Percentiles rank a stretch among this genome's conserved stretches.
phyloP scores from a whole-genome alignment of 2,888 invertebrate species.

The Aphodius granarius region DNA sequence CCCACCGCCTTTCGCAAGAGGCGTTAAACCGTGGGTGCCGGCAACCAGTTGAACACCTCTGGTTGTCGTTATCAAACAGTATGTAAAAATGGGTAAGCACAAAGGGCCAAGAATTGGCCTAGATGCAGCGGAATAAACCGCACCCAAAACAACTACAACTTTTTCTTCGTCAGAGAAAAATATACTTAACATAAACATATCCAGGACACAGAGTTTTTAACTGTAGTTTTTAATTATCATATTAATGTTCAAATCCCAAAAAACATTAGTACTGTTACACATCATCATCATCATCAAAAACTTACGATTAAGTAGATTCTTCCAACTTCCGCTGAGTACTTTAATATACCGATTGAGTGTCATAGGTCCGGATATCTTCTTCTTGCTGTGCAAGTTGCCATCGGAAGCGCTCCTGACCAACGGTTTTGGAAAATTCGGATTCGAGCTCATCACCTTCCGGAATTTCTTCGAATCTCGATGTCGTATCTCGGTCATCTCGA shows the following conservation, averaged over 20 bases:
- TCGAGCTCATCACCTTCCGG: conserved; percentile 52
- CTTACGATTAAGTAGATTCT: conserved; percentile 78
- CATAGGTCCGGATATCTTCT: conserved; percentile 47
- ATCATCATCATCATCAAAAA: conserved; percentile 39
- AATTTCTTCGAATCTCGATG: conserved; percentile 32
- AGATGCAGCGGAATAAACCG: no score
- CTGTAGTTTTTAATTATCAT: not conserved
- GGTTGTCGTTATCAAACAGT: no score
- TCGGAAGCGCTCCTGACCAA: conserved; percentile 72
- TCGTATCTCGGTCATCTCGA: conserved; percentile 38
- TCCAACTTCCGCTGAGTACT: conserved; percentile 78
- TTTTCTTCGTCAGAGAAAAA: no score
- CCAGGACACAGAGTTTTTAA: no score
- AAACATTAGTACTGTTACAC: not conserved
- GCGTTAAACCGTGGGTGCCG: no score
- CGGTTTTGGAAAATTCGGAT: conserved; percentile 47
- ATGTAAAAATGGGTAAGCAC: no score
- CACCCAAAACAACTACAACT: no score
- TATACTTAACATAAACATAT: no score
- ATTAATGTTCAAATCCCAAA: not conserved
- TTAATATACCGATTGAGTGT: conserved; percentile 69
- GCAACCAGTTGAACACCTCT: no score
- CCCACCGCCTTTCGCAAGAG: no score
- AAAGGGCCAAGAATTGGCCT: no score
- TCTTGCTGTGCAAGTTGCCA: conserved; percentile 61